Conservation (phyloP, 2,797 vertebrate genomes). For the Neosalanx taihuensis region DNA sequence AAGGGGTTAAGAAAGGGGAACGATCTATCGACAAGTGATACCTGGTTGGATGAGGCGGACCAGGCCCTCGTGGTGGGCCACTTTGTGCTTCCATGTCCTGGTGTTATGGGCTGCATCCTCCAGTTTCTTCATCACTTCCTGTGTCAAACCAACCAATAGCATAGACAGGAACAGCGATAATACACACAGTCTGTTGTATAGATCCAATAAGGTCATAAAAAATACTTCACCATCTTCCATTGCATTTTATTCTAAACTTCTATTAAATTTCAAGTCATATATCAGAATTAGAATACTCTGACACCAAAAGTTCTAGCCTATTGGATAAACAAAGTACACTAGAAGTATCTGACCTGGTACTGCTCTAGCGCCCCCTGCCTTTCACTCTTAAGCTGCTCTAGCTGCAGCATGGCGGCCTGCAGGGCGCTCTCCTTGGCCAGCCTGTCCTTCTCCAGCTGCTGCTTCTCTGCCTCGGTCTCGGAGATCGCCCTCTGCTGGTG, state of each 20-base stretch:
- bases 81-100: constrained; percentile 94
- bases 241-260: too few relatives aligned
- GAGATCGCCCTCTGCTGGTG: constrained; percentile 88
- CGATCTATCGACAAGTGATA: constrained; percentile 40
- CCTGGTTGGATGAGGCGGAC: constrained; percentile 93
- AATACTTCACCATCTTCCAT: too few relatives aligned
- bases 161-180: neutral
- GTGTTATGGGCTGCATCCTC: constrained; percentile 88
- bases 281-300: too few relatives aligned
- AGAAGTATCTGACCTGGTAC: constrained; percentile 79
- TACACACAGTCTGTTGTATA: too few relatives aligned
- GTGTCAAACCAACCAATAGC: constrained; percentile 27
- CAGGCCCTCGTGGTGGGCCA: constrained; percentile 91
- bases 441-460: constrained; percentile 86
- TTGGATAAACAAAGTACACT: too few relatives aligned
- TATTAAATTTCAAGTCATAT: too few relatives aligned
- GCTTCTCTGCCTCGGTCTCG: constrained; percentile 90
- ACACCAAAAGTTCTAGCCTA: too few relatives aligned
- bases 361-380: constrained; percentile 86
- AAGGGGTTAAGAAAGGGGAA: neutral
- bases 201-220: too few relatives aligned
- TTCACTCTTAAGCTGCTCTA: constrained; percentile 85
- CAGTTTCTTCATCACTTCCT: constrained; percentile 91
- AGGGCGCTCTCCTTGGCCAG: constrained; percentile 84
- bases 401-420: constrained; percentile 86